Conservation (phyloP, 1,140 invertebrate species). For the Drosophila nebulosa region DNA sequence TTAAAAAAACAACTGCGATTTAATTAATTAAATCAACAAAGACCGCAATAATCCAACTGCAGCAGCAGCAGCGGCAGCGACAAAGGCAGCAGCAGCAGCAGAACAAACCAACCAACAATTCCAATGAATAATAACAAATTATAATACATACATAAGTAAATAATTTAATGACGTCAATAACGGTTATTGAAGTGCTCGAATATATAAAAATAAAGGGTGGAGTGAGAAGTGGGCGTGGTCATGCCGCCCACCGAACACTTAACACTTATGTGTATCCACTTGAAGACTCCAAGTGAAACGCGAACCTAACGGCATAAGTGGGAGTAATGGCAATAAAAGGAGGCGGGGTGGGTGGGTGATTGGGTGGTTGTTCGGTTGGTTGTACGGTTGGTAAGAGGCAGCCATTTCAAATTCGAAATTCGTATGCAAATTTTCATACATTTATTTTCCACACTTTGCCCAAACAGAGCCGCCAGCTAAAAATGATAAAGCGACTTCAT, state of each 20-base stretch:
- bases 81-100: constrained; percentile 4
- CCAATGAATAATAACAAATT: constrained; percentile 56
- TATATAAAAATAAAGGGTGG: too few species aligned
- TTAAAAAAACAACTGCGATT: constrained; percentile 80
- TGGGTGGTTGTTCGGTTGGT: constrained; percentile 16
- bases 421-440: constrained; percentile 75
- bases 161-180: constrained; percentile 53
- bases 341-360: not conserved
- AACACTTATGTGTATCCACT: not conserved
- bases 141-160: constrained; percentile 38
- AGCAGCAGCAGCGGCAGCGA: constrained; percentile 18
- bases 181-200: constrained; percentile 1
- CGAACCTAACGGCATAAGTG: constrained; percentile 19
- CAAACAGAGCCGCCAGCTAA: constrained; percentile 70
- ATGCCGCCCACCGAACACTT: not conserved
- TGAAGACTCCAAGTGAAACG: constrained; percentile 33
- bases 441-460: constrained; percentile 76
- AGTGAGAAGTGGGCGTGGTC: constrained; percentile 22
- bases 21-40: constrained; percentile 80
- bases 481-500: constrained; percentile 77
- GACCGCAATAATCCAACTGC: constrained; percentile 73
- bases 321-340: not conserved
- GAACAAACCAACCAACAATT: not conserved
- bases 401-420: constrained; percentile 71
- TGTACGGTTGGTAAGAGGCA: constrained; percentile 13